Conservation (phyloP, 2,888 invertebrate genomes). For the Asteroscopus sphinx region DNA sequence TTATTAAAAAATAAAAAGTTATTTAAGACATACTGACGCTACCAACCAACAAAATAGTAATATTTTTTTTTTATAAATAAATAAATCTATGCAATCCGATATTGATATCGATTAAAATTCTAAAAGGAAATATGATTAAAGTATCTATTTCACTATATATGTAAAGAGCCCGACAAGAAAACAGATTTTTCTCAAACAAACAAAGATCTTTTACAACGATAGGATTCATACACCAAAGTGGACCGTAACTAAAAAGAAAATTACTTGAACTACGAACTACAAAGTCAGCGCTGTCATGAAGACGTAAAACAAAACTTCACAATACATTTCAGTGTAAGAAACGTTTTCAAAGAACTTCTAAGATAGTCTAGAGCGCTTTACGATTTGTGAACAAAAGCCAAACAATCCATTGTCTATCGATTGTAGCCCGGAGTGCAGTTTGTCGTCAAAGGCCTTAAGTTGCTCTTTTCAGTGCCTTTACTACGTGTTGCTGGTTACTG, state of each 20-base stretch:
- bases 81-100: no score
- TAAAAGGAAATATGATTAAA: conserved; percentile 21
- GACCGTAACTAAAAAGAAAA: conserved; percentile 57
- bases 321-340: conserved; percentile 74
- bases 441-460: conserved; percentile 83
- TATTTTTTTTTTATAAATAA: no score
- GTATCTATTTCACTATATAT: conserved; percentile 10
- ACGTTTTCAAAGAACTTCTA: conserved; percentile 77
- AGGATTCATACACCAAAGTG: conserved; percentile 51
- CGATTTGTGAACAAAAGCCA: conserved; percentile 84
- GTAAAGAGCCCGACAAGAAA: conserved; percentile 21
- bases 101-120: conserved; percentile 16
- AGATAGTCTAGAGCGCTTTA: conserved; percentile 76
- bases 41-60: no score
- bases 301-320: conserved; percentile 69
- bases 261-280: conserved; percentile 60
- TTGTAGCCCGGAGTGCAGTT: conserved; percentile 82
- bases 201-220: conserved; percentile 47
- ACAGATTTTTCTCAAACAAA: conserved; percentile 44
- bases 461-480: conserved; percentile 70
- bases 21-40: no score
- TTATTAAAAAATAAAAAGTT: no score
- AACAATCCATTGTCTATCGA: conserved; percentile 87
- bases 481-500: conserved; percentile 66
- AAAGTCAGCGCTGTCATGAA: conserved; percentile 64